phyloP scores from a whole-genome alignment of 2,113 vertebrate species.

The Platysteira castanea region DNA sequence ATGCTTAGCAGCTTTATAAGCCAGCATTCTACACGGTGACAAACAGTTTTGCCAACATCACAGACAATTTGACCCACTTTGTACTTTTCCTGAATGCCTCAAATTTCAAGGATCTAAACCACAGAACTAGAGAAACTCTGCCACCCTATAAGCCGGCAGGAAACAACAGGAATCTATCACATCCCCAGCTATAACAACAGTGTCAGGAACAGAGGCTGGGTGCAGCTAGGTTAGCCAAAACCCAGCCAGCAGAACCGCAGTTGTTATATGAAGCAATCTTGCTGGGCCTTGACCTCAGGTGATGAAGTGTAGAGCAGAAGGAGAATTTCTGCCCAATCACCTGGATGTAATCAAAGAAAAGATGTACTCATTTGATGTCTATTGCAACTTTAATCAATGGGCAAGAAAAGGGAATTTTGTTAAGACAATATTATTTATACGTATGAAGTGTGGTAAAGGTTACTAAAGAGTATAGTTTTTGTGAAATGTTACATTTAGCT shows the following conservation, averaged over 20 bases:
- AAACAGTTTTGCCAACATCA: not conserved
- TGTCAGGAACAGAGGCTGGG: not conserved
- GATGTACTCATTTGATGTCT: not conserved
- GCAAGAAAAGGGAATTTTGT: not conserved
- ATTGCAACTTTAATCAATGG: not conserved
- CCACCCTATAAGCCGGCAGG: not conserved
- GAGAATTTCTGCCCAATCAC: not conserved
- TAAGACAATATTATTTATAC: not conserved
- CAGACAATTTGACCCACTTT: not conserved
- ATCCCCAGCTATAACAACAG: not conserved
- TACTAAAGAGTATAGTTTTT: not conserved
- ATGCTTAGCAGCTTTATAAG: not conserved
- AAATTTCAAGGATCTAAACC: not conserved
- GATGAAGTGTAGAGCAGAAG: not conserved
- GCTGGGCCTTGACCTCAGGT: not conserved
- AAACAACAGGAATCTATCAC: not conserved
- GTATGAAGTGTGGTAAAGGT: not conserved
- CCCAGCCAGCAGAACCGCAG: not conserved
- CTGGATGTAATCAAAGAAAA: not conserved
- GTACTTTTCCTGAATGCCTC: not conserved
- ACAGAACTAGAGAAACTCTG: not conserved
- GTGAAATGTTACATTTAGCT: not conserved
- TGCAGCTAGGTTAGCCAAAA: not conserved
- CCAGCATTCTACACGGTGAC: fast-evolving
- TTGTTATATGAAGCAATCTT: not conserved